phyloP scores from a whole-genome alignment of 2,888 invertebrate genomes.

The Erannis defoliaria region DNA sequence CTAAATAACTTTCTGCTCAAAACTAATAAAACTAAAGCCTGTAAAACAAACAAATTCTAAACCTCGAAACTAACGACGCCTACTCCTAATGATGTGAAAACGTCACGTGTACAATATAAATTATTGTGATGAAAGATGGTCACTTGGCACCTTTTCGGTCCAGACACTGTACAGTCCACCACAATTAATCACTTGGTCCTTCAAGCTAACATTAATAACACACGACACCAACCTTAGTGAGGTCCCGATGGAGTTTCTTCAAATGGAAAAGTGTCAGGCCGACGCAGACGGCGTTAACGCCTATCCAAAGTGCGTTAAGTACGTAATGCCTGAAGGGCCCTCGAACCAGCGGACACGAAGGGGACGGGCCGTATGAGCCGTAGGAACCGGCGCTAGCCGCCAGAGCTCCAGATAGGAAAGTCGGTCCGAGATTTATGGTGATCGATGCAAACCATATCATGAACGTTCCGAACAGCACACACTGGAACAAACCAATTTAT shows the following conservation, averaged over 20 bases:
- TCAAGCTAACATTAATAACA: conserved; percentile 38
- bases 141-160: neutral
- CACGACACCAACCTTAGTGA: conserved; percentile 88
- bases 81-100: neutral
- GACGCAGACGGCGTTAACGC: conserved; percentile 95
- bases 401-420: conserved; percentile 93
- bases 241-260: conserved; percentile 92
- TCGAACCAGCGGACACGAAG: conserved; percentile 94
- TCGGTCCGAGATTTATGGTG: conserved; percentile 95
- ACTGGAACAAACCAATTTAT: conserved; percentile 85
- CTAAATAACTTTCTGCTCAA: too few species aligned
- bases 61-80: neutral
- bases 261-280: conserved; percentile 94
- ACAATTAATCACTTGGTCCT: conserved; percentile 29
- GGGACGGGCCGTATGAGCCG: conserved; percentile 89
- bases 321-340: conserved; percentile 96
- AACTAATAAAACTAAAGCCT: neutral
- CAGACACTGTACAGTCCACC: conserved; percentile 1
- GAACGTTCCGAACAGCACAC: conserved; percentile 95
- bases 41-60: neutral
- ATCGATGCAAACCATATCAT: conserved; percentile 98
- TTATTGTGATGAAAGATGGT: conserved; percentile 6
- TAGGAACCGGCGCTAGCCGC: conserved; percentile 92
- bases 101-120: neutral
- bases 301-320: conserved; percentile 96